Conservation (phyloP, 2,888 invertebrate genomes). For the Endomychus coccineus region DNA sequence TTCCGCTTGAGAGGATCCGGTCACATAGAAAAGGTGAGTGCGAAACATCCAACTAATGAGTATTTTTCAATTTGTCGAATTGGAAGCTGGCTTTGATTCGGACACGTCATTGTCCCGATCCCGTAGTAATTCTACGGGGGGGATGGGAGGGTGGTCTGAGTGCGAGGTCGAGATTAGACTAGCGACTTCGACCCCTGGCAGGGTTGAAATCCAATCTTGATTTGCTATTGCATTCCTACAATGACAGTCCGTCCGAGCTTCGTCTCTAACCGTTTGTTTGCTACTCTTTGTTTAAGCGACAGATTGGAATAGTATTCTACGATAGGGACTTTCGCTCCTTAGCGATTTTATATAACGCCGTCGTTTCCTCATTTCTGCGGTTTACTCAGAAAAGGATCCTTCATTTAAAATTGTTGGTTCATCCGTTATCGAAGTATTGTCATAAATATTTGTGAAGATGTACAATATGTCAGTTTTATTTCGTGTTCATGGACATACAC, state of each 20-base stretch:
- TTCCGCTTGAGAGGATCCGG: constrained; percentile 26
- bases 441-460: too few relatives aligned
- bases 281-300: constrained; percentile 42
- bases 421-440: too few relatives aligned
- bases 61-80: constrained; percentile 47
- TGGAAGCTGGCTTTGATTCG: constrained; percentile 42
- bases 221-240: constrained; percentile 47
- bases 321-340: constrained; percentile 14
- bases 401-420: too few relatives aligned
- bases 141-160: constrained; percentile 32
- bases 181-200: constrained; percentile 38
- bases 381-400: too few relatives aligned
- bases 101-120: constrained; percentile 40
- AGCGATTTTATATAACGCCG: constrained; percentile 12
- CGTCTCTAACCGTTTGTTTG: constrained; percentile 36
- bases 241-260: constrained; percentile 38
- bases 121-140: constrained; percentile 5
- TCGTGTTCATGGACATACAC: too few relatives aligned
- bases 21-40: constrained; percentile 30
- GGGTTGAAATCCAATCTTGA: constrained; percentile 47
- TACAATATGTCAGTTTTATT: too few relatives aligned
- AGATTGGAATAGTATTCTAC: constrained; percentile 30
- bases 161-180: constrained; percentile 46
- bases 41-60: constrained; percentile 45
- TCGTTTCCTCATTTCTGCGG: too few relatives aligned